Evolutionary conservation across 2,888 invertebrate genomes (phyloP).

Genomic region (Phyllotreta cruciferae): DNA sequence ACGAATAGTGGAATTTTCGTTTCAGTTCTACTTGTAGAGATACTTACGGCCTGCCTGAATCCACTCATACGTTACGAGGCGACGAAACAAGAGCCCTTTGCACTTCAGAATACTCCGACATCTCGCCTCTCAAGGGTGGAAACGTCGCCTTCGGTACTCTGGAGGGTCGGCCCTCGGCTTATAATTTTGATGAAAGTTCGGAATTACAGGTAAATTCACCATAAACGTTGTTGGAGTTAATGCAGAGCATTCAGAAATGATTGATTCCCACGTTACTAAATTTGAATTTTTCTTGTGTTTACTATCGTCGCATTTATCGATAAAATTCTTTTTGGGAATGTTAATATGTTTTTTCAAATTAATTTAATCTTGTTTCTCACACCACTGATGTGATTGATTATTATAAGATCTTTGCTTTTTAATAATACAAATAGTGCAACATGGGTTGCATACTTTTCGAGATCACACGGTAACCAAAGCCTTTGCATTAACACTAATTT

Average conservation of each 20-base stretch:
- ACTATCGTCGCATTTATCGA: no score
- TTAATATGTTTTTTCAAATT: no score
- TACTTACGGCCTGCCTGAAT: conserved; percentile 85
- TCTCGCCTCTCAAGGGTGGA: conserved; percentile 94
- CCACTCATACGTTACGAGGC: conserved; percentile 70
- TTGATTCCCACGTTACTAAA: no score
- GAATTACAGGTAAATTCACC: conserved; percentile 87
- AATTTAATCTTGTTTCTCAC: no score
- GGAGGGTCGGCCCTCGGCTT: conserved; percentile 92
- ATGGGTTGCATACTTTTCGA: not conserved
- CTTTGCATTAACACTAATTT: conserved; percentile 2
- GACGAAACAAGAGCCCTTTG: conserved; percentile 93
- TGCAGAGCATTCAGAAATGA: no score
- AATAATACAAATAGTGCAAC: conserved; percentile 1
- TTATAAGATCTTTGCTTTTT: not conserved
- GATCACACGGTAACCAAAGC: not conserved
- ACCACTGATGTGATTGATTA: no score
- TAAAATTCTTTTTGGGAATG: no score
- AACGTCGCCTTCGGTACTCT: conserved; percentile 94
- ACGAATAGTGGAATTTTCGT: conserved; percentile 22
- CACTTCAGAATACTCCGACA: conserved; percentile 97
- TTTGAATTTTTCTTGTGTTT: no score
- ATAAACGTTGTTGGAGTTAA: no score
- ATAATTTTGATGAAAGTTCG: conserved; percentile 87
- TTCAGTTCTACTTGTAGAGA: conserved; percentile 88